Percentiles rank a stretch among this genome's conserved stretches.
Conservation (phyloP, 2,888 invertebrate species). For the Vannuccia rotundouncinata region DNA sequence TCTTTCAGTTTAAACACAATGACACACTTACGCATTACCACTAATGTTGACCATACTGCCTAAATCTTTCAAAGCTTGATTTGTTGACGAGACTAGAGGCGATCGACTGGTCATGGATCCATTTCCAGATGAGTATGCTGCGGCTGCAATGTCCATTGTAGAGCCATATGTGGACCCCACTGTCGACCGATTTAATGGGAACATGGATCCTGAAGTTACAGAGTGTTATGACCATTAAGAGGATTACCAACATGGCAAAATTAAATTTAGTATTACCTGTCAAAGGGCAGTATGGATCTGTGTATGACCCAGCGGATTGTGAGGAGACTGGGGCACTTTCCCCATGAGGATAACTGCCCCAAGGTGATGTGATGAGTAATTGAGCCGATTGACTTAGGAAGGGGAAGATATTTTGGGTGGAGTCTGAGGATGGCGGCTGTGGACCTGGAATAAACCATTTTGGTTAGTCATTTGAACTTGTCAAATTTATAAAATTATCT, state of each 20-base stretch:
- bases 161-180: not conserved
- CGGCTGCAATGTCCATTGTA: not conserved
- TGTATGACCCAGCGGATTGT: not conserved
- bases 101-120: not conserved
- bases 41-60: not conserved
- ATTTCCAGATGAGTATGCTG: not conserved
- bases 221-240: not conserved
- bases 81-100: not conserved
- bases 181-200: not conserved
- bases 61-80: not conserved
- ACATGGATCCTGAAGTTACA: not conserved
- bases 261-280: not conserved
- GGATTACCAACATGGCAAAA: no score
- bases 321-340: not conserved
- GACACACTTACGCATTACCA: constrained; percentile 7
- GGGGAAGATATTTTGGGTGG: not conserved
- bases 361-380: not conserved
- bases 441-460: no score
- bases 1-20: no score
- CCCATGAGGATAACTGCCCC: not conserved
- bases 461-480: no score
- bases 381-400: not conserved
- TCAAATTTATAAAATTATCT: no score
- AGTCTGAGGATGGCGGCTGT: not conserved
- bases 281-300: not conserved